Base-by-base conservation (phyloP, 1,140 invertebrate genomes). In the Drosophila sechellia region DNA sequence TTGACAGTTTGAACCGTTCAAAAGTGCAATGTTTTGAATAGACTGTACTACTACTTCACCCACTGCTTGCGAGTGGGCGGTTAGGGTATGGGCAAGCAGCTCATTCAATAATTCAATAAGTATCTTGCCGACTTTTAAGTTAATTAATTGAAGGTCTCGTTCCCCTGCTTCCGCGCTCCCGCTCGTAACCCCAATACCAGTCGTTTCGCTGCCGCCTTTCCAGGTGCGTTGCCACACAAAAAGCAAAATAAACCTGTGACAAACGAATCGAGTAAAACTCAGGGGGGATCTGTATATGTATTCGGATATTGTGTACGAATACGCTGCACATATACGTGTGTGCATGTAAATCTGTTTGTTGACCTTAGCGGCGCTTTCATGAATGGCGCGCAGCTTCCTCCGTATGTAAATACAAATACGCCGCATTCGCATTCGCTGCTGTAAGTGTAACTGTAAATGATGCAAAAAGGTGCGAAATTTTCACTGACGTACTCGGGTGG, bases 181-280 rank as follows among this genome's bases (percentile, higher is more conserved):
- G 25, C 15, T 64, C n/a, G 27, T 37, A 35, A 11, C 42, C 48
- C 25, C 37, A 31, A 17, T 31, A 61, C 42, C 34, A 58, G 34
- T 35, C 46, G 75, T 58, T 64, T 57, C 40, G 48, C 55, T 72
- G 63, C 55, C 42, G 48, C 66, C 34, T 65, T 73, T 59, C 31
- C 77, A 75, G 78, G 66, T 83, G 79, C 74, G 79, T 74, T 75
- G 63, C 70, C 70, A 70, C 52, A 76, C 59, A 71, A 84, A 79
- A 58, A 71, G 22, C 15, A 22, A 60, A 53, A 50, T 42, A 60
- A 75, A 70, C 49, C 53, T 57, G 70, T 79, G 73, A 84, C 63
- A 83, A 68, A 85, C 59, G 59, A 50, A 64, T 42, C 61, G 42
- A 64, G 37, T 60, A 61, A 45, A 42, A 15, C 34, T 37, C 34